Evolutionary conservation across 2,797 vertebrate species (phyloP).

Genomic region (Carcharodon carcharias): DNA sequence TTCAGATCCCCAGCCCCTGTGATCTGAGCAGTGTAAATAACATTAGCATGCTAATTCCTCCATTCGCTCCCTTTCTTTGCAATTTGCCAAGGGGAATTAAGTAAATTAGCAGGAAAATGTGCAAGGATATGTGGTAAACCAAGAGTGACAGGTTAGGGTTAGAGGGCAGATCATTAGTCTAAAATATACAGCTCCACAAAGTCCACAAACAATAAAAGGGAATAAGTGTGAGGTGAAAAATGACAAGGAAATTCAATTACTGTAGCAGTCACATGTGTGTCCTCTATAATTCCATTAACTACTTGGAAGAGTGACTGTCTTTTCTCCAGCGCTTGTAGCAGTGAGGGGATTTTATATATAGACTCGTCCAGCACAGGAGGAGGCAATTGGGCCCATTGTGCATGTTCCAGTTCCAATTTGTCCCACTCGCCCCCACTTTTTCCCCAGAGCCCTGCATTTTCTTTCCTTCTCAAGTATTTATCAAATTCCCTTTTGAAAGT

Average conservation of each 20-base stretch:
- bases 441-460: background rate
- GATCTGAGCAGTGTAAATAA: slow-evolving; percentile 27
- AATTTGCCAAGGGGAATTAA: slow-evolving; percentile 34
- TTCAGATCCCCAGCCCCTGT: background rate
- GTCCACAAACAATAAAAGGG: slow-evolving; percentile 20
- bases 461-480: background rate
- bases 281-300: slow-evolving; percentile 26
- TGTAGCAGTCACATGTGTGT: background rate
- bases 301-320: background rate
- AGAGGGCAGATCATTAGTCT: slow-evolving; percentile 29
- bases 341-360: background rate
- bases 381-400: background rate
- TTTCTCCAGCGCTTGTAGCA: background rate
- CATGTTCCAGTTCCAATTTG: background rate
- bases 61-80: slow-evolving; percentile 17
- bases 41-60: slow-evolving; percentile 36
- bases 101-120: background rate
- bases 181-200: slow-evolving; percentile 31
- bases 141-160: slow-evolving; percentile 26
- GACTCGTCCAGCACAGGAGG: background rate
- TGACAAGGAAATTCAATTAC: slow-evolving; percentile 30
- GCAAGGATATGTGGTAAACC: slow-evolving; percentile 29
- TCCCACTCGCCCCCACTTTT: background rate
- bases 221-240: slow-evolving; percentile 13
- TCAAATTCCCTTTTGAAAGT: background rate